Conservation (phyloP, 2,113 vertebrate species). For the Cheirogaleus medius region DNA sequence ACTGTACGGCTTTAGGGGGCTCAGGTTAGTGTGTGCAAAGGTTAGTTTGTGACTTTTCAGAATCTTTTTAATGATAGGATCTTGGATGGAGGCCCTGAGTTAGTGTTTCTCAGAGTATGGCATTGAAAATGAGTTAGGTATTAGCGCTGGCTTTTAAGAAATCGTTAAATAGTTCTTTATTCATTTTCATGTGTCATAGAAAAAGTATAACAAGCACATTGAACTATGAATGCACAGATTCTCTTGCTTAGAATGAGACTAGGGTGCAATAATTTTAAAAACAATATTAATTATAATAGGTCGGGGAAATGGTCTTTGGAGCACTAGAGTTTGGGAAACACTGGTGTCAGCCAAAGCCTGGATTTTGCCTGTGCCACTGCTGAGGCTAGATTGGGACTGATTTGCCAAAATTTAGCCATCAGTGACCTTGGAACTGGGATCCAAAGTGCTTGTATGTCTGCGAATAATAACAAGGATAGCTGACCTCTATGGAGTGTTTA, state of each 20-base stretch:
- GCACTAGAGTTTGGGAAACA: background rate
- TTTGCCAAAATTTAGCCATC: background rate
- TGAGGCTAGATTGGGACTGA: background rate
- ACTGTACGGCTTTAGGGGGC: background rate
- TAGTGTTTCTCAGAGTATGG: background rate
- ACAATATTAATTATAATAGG: background rate
- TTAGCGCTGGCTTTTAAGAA: background rate
- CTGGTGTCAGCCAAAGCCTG: background rate
- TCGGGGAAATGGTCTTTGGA: background rate
- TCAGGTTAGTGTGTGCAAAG: background rate
- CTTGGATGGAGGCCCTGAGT: background rate
- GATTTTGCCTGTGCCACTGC: background rate
- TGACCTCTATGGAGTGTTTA: background rate
- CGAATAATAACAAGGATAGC: background rate
- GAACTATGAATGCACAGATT: background rate
- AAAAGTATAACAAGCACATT: background rate
- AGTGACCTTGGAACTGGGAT: background rate
- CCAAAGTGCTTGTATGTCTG: background rate
- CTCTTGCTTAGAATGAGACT: background rate
- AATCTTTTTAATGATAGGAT: background rate
- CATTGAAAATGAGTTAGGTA: background rate
- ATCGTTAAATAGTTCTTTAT: background rate
- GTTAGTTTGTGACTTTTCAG: background rate
- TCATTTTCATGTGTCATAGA: background rate
- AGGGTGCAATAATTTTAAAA: background rate